Evolutionary conservation across 2,113 vertebrate species (phyloP).

Genomic region (Saguinus imperator): DNA sequence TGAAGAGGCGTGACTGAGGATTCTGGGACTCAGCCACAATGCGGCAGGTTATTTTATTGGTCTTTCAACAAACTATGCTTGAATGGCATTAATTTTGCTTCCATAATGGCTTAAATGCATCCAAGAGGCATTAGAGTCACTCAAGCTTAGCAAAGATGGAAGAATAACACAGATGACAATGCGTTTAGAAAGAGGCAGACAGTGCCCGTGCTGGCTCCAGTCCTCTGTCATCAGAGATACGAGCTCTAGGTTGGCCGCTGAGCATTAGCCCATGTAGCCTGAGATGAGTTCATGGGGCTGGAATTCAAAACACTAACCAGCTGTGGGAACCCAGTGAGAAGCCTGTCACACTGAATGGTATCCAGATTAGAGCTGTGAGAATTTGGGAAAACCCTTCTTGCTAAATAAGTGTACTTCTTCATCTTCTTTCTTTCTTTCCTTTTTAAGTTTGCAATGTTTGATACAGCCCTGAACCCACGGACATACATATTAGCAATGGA

Average conservation of each 20-base stretch:
- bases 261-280: conserved; percentile 87
- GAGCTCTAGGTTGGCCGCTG: conserved; percentile 83
- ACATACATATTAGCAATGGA: conserved; percentile 23
- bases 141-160: conserved; percentile 51
- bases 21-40: not conserved
- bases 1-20: not conserved
- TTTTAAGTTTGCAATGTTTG: conserved; percentile 61
- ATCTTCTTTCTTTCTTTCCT: not conserved
- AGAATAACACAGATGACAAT: conserved; percentile 75
- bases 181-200: conserved; percentile 77
- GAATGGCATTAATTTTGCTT: conserved; percentile 58
- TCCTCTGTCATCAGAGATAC: conserved; percentile 88
- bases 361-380: conserved; percentile 90
- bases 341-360: conserved; percentile 88
- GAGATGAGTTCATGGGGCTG: conserved; percentile 94
- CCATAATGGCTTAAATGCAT: conserved; percentile 37
- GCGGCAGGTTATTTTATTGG: conserved; percentile 33
- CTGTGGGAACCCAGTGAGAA: conserved; percentile 91
- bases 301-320: conserved; percentile 97
- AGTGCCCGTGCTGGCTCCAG: conserved; percentile 78
- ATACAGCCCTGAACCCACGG: conserved; percentile 60
- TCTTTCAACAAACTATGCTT: conserved; percentile 41
- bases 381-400: conserved; percentile 86
- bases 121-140: conserved; percentile 51
- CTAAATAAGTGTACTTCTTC: conserved; percentile 77